Conservation (phyloP, 2,888 invertebrate species). For the Lamellibrachia satsuma region DNA sequence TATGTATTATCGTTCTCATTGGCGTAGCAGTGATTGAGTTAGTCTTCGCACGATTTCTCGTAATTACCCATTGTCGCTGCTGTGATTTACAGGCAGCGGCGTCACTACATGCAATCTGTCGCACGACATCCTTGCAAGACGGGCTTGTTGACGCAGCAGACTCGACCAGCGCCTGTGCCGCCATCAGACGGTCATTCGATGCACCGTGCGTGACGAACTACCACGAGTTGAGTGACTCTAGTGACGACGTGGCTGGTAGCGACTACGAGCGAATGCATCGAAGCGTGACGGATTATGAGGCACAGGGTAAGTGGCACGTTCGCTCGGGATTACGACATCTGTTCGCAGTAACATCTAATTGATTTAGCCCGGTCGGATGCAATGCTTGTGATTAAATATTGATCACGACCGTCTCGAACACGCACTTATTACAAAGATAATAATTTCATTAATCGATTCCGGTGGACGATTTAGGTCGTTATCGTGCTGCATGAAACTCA, state of each 20-base stretch:
- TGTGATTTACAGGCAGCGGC: background rate
- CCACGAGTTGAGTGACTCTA: background rate
- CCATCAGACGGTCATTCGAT: background rate
- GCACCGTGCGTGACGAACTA: background rate
- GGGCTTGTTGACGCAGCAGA: background rate
- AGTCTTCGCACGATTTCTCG: background rate
- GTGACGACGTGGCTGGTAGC: conserved; percentile 18
- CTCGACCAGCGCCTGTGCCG: conserved; percentile 9
- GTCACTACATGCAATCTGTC: background rate
- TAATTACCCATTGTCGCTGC: background rate
- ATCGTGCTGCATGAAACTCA: background rate
- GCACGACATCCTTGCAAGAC: background rate
- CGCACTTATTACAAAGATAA: background rate
- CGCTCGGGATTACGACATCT: background rate
- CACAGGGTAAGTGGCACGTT: background rate
- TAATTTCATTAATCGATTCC: background rate
- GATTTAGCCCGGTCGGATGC: background rate
- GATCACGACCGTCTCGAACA: background rate
- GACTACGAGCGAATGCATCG: background rate
- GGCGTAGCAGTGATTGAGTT: background rate
- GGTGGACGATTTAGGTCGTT: background rate
- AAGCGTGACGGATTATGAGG: background rate
- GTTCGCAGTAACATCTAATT: background rate
- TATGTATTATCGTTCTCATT: background rate
- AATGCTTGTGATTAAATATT: conserved; percentile 6